Base-by-base conservation (phyloP, 2,113 vertebrate genomes). In the Sturnus vulgaris region DNA sequence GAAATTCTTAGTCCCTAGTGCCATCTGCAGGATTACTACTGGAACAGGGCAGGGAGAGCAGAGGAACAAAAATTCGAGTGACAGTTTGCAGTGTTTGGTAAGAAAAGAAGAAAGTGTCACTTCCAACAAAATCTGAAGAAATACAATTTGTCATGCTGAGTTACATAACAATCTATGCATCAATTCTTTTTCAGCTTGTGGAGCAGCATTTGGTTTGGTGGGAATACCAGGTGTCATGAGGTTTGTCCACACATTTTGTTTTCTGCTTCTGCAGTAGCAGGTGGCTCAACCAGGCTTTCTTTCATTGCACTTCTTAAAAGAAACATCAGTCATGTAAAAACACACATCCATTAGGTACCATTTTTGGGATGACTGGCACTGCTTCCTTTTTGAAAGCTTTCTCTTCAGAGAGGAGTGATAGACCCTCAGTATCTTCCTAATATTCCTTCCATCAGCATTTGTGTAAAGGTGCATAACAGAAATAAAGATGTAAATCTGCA, bases 21-120 rank as follows among this genome's bases (percentile, higher is more conserved):
- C 95, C 91, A 95, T 71, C 94, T 95, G 35, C 80, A 93, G 95
- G 80, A 44, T 84, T 86, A 23, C n/a, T 19, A 2, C 61, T 78
- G 61, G 60, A 92, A 86, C 35, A 46, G 59, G 50, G 16, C 64
- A 61, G 49, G 9, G 19, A 56, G 56, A 40, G 24, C 18, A 12
- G 16, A 35, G 85, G 59, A 66, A 10, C 40, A 53, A 66, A 69
- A 82, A 60, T 77, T 3, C n/a, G 71, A 27, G 46, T 69, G 82
- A 30, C 66, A 88, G 27, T 59, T 93, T 87, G 33, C 31, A 27
- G n/a, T 57, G 23, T 44, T 81, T 77, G 35, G 15, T 86, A 46
- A 44, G 59, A 66, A 73, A 83, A 61, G 19, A 59, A 53, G 50
- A 31, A 78, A 66, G 40, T 25, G 19, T 37, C 37, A 31, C 10